Conservation (phyloP, 2,797 vertebrate species). For the Myripristis murdjan region DNA sequence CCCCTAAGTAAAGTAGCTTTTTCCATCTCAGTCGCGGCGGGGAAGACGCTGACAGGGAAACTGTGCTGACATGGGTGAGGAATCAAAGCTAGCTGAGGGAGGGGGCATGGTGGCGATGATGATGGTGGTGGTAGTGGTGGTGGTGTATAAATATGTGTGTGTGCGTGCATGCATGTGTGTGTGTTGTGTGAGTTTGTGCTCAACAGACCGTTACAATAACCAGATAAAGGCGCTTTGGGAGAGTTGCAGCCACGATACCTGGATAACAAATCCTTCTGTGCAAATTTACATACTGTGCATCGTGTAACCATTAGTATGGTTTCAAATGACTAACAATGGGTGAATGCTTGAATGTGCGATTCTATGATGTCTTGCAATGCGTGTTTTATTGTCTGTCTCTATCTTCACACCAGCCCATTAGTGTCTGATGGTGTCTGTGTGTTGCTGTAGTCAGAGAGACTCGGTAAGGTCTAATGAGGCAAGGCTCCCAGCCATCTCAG, state of each 20-base stretch:
- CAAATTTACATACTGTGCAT: conserved; percentile 56
- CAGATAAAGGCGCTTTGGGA: conserved; percentile 48
- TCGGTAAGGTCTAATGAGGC: conserved; percentile 82
- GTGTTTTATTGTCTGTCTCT: conserved; percentile 58
- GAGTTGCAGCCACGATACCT: conserved; percentile 55
- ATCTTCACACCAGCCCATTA: conserved; percentile 63
- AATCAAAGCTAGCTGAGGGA: conserved; percentile 70
- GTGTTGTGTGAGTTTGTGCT: conserved; percentile 22
- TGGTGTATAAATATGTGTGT: too few species aligned
- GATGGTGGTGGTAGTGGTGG: conserved; percentile 6
- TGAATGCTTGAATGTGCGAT: conserved; percentile 45
- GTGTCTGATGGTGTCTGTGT: conserved; percentile 61
- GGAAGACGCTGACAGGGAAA: conserved; percentile 72
- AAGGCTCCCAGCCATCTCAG: conserved; percentile 74
- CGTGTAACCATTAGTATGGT: conserved; percentile 13
- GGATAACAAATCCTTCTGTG: conserved; percentile 24
- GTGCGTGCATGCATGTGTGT: conserved; percentile 14
- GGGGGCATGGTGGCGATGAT: conserved; percentile 9
- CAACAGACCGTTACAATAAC: conserved; percentile 70
- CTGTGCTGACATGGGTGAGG: conserved; percentile 71
- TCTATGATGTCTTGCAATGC: conserved; percentile 56
- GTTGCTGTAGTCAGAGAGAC: conserved; percentile 76
- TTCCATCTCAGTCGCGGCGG: conserved; percentile 76
- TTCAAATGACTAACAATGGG: conserved; percentile 44
- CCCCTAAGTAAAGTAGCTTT: conserved; percentile 83